Evolutionary conservation across 1,140 invertebrate genomes (phyloP), one percentile per base, ranked within the genome.

Genomic region (Leptonema lineaticorne): DNA sequence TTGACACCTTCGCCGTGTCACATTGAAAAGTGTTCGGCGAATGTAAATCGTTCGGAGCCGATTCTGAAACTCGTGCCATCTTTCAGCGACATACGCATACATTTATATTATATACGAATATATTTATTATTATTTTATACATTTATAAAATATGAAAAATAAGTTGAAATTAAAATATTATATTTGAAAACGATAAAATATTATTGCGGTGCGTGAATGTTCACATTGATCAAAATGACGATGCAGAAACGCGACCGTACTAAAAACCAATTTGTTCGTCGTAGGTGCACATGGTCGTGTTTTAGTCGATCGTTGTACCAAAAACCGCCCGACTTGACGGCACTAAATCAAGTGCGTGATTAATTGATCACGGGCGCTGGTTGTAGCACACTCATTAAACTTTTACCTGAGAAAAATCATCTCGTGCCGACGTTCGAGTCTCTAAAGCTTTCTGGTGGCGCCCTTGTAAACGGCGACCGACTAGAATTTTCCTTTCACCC

Each of bases 271-370:
- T 53, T 53, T 53, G 50, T 24, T 53, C 50, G 6, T 7, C 6
- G 50, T n/a, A 16, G 37, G 37, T 41, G 37, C 37, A 41, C 37
- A 9, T 41, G 37, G 37, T 9, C 37, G 37, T 41, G 37, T 41
- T 41, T 41, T 53, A 20, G 50, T 24, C 22, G 50, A 22, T 24
- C 50, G n/a, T n/a, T n/a, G n/a, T n/a, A n/a, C n/a, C n/a, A n/a
- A n/a, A n/a, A 53, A 20, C 50, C 27, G 50, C 22, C 20, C 22
- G 50, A 11, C 20, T 24, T 24, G 50, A 53, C 27, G 50, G 50
- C 50, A 53, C 50, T 53, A 53, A 53, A 53, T 53, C 50, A 53
- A 53, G 50, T 53, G 50, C 50, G 50, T 53, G 50, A 53, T 53
- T 53, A 53, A 53, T 53, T 53, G 50, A 53, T 53, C 22, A 22